Conservation (phyloP, 2,888 invertebrate species). For the Yponomeuta plumbellus region DNA sequence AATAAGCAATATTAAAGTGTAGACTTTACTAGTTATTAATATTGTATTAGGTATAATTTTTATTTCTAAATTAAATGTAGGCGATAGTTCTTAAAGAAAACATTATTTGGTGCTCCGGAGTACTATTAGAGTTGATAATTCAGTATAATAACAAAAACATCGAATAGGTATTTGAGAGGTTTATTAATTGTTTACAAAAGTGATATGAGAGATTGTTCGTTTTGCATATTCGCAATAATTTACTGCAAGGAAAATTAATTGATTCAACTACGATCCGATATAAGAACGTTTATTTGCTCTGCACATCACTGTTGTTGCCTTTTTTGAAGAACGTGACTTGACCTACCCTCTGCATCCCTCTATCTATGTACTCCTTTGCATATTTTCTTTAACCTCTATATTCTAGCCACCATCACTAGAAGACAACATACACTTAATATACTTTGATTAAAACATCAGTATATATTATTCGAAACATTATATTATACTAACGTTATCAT, state of each 20-base stretch:
- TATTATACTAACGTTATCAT: slow-evolving; percentile 63
- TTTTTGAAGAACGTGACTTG: no score
- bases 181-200: slow-evolving; percentile 2
- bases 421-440: slow-evolving; percentile 44
- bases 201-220: background rate
- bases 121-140: slow-evolving; percentile 35
- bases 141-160: slow-evolving; percentile 56
- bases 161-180: slow-evolving; percentile 40
- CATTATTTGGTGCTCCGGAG: slow-evolving; percentile 65
- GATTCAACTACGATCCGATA: background rate
- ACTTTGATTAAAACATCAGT: slow-evolving; percentile 53
- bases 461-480: slow-evolving; percentile 70
- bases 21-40: slow-evolving; percentile 44
- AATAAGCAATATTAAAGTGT: slow-evolving; percentile 66
- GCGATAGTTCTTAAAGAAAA: slow-evolving; percentile 55
- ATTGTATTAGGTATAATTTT: slow-evolving; percentile 28
- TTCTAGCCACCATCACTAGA: slow-evolving; percentile 38
- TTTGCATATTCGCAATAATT: background rate
- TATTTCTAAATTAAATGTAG: slow-evolving; percentile 44
- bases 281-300: no score
- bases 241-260: background rate
- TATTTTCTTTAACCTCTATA: slow-evolving; percentile 30
- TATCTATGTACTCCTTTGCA: slow-evolving; percentile 46
- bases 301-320: no score
- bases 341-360: background rate